Base-by-base conservation (phyloP, 2,888 invertebrate genomes). In the Drosophila kuntzei region DNA sequence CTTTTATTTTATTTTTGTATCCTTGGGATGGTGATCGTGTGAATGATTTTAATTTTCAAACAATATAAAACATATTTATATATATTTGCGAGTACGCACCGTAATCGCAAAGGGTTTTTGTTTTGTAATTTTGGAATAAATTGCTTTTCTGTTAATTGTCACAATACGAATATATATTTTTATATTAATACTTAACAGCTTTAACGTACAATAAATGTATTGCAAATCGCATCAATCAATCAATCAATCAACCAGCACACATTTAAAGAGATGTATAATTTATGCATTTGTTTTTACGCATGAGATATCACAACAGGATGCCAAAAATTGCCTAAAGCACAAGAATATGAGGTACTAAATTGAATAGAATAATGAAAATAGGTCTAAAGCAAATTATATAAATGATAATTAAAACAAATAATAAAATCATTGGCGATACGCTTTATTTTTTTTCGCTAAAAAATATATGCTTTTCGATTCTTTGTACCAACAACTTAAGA, bases 401-500 rank as follows among this genome's bases (percentile, higher is more conserved):
- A 41, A 43, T 22, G 5, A 29, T 59, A 71, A 63, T 22, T 22
- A 59, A 66, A 61, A 44, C 32, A 57, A 65, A 64, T 37, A 18
- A 36, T 37, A 43, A 66, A 77, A 62, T 79, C 73, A 85, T 85
- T 76, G 73, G 89, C 85, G 74, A 85, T 74, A 79, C 86, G 88
- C 87, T 89, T 89, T 89, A 85, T 62, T 62, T 71, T 65, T 65
- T 73, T 65, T 79, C 70, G 74, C 73, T 82, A 76, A 80, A 80
- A 85, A 76, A 84, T 68, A 84, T 68, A 80, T 72, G 60, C 71
- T 76, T 87, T 82, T 87, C 80, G 73, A 71, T 83, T 77, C 79
- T 89, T 89, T 90, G 90, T 89, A 89, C 89, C 90, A 88, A 87
- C 84, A 89, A 84, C 87, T 84, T 87, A 90, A 60, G 71, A 83